These are phyloP conservation scores for Hoplodrina blanda DNA, from an alignment of 2,888 invertebrate genomes.

Conservation along the genomic window DNA sequence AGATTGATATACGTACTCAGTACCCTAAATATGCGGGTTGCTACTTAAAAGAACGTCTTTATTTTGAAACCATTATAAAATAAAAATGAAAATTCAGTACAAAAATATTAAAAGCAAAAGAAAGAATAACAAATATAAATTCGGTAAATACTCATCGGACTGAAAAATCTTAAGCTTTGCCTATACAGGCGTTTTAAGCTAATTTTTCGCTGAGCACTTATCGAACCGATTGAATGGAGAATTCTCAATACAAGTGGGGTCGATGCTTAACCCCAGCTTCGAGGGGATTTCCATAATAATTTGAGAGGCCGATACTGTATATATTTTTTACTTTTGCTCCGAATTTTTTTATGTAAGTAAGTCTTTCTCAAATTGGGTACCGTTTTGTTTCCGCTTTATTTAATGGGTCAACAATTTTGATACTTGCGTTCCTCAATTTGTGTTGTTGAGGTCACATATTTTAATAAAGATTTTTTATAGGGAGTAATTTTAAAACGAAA, in stretches of 20 bases:
- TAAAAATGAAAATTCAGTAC: background rate
- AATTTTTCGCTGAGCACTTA: slow-evolving; percentile 54
- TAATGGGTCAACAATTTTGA: slow-evolving; percentile 28
- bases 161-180: slow-evolving; percentile 30
- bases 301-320: slow-evolving; percentile 49
- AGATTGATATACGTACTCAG: too few species aligned
- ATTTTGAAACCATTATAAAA: background rate
- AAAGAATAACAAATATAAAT: slow-evolving; percentile 11
- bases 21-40: too few species aligned
- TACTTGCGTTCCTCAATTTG: slow-evolving; percentile 7
- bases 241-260: slow-evolving; percentile 63
- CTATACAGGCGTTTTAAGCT: slow-evolving; percentile 48
- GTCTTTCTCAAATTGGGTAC: slow-evolving; percentile 35
- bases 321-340: slow-evolving; percentile 45
- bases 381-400: slow-evolving; percentile 40
- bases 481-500: background rate
- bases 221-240: slow-evolving; percentile 43
- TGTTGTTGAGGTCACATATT: background rate
- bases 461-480: background rate
- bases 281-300: slow-evolving; percentile 59
- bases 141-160: slow-evolving; percentile 8
- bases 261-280: slow-evolving; percentile 53
- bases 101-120: background rate
- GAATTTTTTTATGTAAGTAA: slow-evolving; percentile 16
- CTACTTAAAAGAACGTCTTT: too few species aligned